Evolutionary conservation across 92 coral and sea anemone species (phyloP).

Genomic region (Palythoa grandiflora): DNA sequence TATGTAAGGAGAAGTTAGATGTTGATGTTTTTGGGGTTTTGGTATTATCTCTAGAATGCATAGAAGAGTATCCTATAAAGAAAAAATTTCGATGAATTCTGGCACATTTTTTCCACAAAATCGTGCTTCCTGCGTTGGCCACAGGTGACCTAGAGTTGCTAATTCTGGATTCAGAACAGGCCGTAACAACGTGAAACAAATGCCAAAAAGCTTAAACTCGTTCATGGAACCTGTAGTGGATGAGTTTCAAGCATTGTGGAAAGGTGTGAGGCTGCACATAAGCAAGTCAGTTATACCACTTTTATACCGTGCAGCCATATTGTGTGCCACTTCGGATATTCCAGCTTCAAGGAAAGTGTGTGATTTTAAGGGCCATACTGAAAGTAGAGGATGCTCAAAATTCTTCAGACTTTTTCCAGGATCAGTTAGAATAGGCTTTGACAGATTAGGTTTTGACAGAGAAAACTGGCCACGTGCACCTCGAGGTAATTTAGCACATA

Average conservation of each 20-base stretch:
- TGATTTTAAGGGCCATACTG: conserved; percentile 62
- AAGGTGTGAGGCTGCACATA: conserved; percentile 47
- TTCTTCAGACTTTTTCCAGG: conserved; percentile 64
- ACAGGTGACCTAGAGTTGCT: too few species aligned
- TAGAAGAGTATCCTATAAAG: too few species aligned
- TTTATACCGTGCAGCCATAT: conserved; percentile 53
- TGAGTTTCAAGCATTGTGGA: conserved; percentile 59
- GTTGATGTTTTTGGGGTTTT: too few species aligned
- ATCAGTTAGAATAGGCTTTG: conserved; percentile 50
- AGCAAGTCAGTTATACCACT: conserved; percentile 46
- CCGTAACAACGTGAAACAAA: conserved; percentile 41
- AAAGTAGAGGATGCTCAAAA: conserved; percentile 62
- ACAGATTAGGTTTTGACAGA: conserved; percentile 10
- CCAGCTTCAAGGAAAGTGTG: conserved; percentile 65
- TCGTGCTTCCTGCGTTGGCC: too few species aligned
- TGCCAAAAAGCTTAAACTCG: conserved; percentile 50
- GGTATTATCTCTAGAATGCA: too few species aligned
- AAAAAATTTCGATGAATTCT: too few species aligned
- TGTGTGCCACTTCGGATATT: conserved; percentile 57
- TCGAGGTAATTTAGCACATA: too few species aligned
- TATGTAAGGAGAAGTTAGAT: too few species aligned
- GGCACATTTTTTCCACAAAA: too few species aligned
- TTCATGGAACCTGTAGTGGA: conserved; percentile 59
- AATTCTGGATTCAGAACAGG: too few species aligned
- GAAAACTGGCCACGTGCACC: conserved; percentile 41